Conservation (phyloP, 2,797 vertebrate genomes). For the Chaetodon trifasciatus region DNA sequence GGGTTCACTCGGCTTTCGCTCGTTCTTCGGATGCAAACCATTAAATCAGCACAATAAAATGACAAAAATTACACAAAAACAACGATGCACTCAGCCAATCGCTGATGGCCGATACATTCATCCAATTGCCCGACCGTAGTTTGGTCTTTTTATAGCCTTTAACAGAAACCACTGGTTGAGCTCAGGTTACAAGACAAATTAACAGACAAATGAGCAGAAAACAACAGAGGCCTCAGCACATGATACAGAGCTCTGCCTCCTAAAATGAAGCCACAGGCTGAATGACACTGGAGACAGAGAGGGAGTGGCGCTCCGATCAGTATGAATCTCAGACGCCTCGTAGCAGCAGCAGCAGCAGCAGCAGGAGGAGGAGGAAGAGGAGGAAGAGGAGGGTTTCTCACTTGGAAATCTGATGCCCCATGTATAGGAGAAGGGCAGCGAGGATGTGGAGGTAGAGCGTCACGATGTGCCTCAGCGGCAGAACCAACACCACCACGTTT, state of each 20-base stretch:
- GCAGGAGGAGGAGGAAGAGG: neutral
- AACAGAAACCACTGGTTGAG: neutral
- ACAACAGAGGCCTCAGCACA: neutral
- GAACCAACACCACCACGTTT: conserved; percentile 85
- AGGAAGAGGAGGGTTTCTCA: conserved; percentile 67
- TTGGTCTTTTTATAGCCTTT: neutral
- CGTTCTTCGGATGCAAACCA: too few species aligned
- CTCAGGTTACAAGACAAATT: conserved; percentile 11
- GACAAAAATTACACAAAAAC: too few species aligned
- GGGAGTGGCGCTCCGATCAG: neutral
- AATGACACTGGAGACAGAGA: conserved; percentile 19
- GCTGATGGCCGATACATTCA: too few species aligned
- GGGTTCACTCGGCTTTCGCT: too few species aligned
- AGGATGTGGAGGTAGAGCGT: conserved; percentile 90
- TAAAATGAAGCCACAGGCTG: conserved; percentile 21
- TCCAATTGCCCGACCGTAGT: too few species aligned
- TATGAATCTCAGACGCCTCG: neutral
- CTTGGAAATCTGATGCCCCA: conserved; percentile 90
- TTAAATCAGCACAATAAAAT: too few species aligned
- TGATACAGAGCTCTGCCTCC: neutral
- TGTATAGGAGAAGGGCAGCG: conserved; percentile 85
- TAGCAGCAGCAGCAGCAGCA: neutral
- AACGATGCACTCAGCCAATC: too few species aligned
- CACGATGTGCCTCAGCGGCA: conserved; percentile 89
- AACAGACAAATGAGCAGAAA: neutral